These are phyloP conservation scores for Gambusia yucatana DNA, from an alignment of 2,797 vertebrate species.

Conservation along the genomic window DNA sequence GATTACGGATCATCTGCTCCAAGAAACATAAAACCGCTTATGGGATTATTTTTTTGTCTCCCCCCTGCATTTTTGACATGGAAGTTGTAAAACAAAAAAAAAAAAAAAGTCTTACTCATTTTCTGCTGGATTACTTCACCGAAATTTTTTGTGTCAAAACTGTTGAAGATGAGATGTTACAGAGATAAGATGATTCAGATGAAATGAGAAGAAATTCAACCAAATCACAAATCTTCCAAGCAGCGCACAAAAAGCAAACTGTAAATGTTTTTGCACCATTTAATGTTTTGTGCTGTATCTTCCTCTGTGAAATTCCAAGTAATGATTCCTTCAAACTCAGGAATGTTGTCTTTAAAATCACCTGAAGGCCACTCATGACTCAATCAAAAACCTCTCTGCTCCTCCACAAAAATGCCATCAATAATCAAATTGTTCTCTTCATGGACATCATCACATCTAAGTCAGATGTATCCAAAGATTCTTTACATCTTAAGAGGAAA, in stretches of 20 bases:
- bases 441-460: neutral
- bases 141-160: neutral
- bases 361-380: constrained; percentile 38
- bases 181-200: neutral
- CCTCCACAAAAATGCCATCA: constrained; percentile 24
- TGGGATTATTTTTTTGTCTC: neutral
- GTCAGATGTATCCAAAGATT: constrained; percentile 1
- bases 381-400: constrained; percentile 42
- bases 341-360: constrained; percentile 37
- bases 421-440: constrained; percentile 12
- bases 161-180: neutral
- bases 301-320: constrained; percentile 16
- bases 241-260: neutral
- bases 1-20: neutral
- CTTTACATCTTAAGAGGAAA: neutral
- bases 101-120: neutral
- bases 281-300: neutral
- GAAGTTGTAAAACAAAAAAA: neutral
- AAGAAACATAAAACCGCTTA: neutral
- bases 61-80: neutral
- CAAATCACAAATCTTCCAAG: neutral
- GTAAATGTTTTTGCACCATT: neutral
- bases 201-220: neutral
- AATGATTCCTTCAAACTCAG: constrained; percentile 20
- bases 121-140: neutral